These are phyloP conservation scores for Papilio elwesi DNA, from an alignment of 2,888 invertebrate species.

Conservation along the genomic window DNA sequence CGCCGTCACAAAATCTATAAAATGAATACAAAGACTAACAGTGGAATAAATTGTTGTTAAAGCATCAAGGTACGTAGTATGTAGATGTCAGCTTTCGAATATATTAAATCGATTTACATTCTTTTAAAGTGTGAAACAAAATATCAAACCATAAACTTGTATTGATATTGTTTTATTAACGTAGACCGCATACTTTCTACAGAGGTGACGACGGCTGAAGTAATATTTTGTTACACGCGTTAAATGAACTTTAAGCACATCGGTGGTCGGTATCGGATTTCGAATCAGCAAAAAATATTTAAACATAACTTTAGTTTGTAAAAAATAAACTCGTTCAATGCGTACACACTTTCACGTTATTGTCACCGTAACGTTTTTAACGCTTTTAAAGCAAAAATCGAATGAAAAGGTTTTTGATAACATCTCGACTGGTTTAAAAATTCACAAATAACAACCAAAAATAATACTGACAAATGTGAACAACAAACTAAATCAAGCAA, in stretches of 20 bases:
- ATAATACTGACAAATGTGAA: too few species aligned
- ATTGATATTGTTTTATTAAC: constrained; percentile 7
- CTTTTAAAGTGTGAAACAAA: background rate
- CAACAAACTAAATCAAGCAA: too few species aligned
- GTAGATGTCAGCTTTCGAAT: background rate
- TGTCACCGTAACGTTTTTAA: constrained; percentile 12
- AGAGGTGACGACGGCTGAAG: constrained; percentile 27
- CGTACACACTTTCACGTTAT: constrained; percentile 22
- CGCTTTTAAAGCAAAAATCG: background rate
- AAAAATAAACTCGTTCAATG: constrained; percentile 22
- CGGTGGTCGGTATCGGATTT: constrained; percentile 26
- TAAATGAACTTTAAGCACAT: constrained; percentile 42
- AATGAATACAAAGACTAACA: background rate
- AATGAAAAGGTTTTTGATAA: too few species aligned
- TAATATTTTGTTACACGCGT: constrained; percentile 42
- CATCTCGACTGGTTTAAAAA: too few species aligned
- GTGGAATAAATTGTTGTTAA: background rate
- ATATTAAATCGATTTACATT: background rate
- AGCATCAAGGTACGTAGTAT: background rate
- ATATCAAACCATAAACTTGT: constrained; percentile 12
- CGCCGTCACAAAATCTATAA: too few species aligned
- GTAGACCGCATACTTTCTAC: constrained; percentile 28
- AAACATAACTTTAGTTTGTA: constrained; percentile 20
- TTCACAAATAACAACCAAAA: background rate
- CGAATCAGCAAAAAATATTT: constrained; percentile 22